phyloP scores from a whole-genome alignment of 2,797 vertebrate species.

The Xiphophorus birchmanni region DNA sequence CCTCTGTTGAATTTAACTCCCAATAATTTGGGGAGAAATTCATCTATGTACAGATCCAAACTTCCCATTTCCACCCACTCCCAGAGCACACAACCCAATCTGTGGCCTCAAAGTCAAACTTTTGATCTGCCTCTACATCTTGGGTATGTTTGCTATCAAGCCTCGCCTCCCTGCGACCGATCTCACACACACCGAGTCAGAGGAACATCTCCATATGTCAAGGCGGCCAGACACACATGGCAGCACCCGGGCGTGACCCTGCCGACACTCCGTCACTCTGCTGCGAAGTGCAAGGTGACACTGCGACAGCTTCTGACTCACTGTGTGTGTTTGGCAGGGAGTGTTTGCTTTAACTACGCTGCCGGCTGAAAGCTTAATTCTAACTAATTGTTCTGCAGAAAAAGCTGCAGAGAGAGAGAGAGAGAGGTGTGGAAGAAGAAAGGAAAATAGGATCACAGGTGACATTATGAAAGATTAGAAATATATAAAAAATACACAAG shows the following conservation, averaged over 20 bases:
- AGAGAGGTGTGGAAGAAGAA: slow-evolving; percentile 13
- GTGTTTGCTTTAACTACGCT: neutral
- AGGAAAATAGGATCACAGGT: slow-evolving; percentile 50
- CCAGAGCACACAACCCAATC: slow-evolving; percentile 7
- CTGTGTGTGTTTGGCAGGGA: slow-evolving; percentile 14
- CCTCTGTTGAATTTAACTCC: neutral
- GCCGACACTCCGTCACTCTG: slow-evolving; percentile 64
- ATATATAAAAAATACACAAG: no score
- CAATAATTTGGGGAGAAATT: no score
- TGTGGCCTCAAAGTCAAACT: slow-evolving; percentile 12
- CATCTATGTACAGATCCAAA: slow-evolving; percentile 11
- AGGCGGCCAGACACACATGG: slow-evolving; percentile 34
- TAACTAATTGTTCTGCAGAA: slow-evolving; percentile 59
- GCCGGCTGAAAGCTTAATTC: slow-evolving; percentile 53
- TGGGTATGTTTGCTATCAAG: slow-evolving; percentile 43
- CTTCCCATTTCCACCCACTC: slow-evolving; percentile 7
- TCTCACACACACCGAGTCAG: slow-evolving; percentile 25
- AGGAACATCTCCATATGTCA: slow-evolving; percentile 63
- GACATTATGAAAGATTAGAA: slow-evolving; percentile 61
- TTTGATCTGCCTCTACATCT: slow-evolving; percentile 37
- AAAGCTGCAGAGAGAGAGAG: slow-evolving; percentile 9
- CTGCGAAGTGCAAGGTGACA: slow-evolving; percentile 64
- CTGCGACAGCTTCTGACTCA: slow-evolving; percentile 28
- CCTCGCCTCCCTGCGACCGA: slow-evolving; percentile 8
- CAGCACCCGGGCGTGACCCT: slow-evolving; percentile 60